Percentiles rank a stretch among this genome's conserved stretches.
Conservation (phyloP, 53 echinoderm and acorn worm species). For the Henricia sp. region DNA sequence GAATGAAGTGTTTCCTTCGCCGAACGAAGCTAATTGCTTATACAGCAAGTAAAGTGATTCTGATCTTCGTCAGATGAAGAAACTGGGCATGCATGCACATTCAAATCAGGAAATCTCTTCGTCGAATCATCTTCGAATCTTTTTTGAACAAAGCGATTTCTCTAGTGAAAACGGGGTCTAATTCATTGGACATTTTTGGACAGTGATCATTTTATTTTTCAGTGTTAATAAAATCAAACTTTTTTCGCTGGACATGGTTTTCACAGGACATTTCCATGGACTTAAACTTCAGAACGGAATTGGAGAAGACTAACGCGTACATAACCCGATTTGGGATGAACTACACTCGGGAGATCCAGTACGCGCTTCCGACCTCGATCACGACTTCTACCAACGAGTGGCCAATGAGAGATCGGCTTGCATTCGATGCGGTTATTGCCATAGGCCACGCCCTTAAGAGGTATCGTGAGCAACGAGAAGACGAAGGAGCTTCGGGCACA, state of each 20-base stretch:
- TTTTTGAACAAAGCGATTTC: no score
- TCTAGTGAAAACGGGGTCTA: not conserved
- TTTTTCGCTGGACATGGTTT: not conserved
- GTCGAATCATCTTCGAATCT: no score
- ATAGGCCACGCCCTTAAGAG: constrained; percentile 81
- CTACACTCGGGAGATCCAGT: constrained; percentile 87
- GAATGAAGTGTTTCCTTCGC: no score
- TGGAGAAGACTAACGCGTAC: constrained; percentile 88
- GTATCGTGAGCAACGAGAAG: constrained; percentile 71
- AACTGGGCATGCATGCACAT: no score
- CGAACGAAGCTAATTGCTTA: no score
- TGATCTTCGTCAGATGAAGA: no score
- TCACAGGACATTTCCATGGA: constrained; percentile 55
- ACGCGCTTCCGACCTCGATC: constrained; percentile 79
- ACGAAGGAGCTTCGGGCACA: constrained; percentile 45
- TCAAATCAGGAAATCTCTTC: no score
- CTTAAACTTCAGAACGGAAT: constrained; percentile 59
- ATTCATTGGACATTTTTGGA: not conserved
- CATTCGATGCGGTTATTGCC: constrained; percentile 90
- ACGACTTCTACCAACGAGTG: constrained; percentile 69
- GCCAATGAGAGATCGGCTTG: constrained; percentile 74
- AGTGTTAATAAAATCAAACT: not conserved
- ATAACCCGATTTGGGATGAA: constrained; percentile 95
- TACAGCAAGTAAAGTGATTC: no score
- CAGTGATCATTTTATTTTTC: not conserved